Base-by-base conservation (phyloP, 1,140 invertebrate genomes). In the Penaeus vannamei region DNA sequence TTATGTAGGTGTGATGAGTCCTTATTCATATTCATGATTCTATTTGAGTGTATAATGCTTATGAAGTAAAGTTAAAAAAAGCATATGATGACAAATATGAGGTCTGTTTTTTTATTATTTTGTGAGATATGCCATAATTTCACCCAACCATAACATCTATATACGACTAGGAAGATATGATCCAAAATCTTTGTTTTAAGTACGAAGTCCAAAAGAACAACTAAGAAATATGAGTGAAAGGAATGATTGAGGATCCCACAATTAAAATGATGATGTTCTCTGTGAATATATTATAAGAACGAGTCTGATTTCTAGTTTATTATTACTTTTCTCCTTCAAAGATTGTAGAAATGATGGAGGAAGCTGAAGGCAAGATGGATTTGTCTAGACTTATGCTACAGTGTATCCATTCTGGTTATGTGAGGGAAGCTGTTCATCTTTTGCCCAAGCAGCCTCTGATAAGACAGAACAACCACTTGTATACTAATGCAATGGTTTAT, bases 401-500 rank as follows among this genome's bases (percentile, higher is more conserved):
- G 20, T 32, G 72, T 8, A 85, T 85, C 64, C 84, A 85, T 72
- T 77, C 23, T 60, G 84, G 69, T 36, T 59, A 46, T 14, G 69
- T 85, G 69, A 42, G 46, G 17, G 84, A 85, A 61, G 84, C 84
- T 14, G 53, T 85, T 12, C 69, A 85, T 36, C 84, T 85, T 7
- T 2, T 85, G 46, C 84, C 72, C 26, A 32, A 20, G 20, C n/a
- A 77, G 0, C 84, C 84, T 14, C 42, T 29, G 22, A 72, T 85
- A 76, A 69, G 53, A 20, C 59, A 29, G 22, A 85, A 85, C n/a
- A 85, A 77, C 53, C 84, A 85, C 84, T 59, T 85, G n/a, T 85
- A 85, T n/a, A 53, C 84, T 53, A 85, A 85, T 60, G 84, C 69
- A 32, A 17, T 59, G 10, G n/a, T 77, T 29, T 85, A 85, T 60